Evolutionary conservation across 2,113 vertebrate genomes (phyloP), one percentile per base, ranked within the genome.

Genomic region (Zapornia atra): DNA sequence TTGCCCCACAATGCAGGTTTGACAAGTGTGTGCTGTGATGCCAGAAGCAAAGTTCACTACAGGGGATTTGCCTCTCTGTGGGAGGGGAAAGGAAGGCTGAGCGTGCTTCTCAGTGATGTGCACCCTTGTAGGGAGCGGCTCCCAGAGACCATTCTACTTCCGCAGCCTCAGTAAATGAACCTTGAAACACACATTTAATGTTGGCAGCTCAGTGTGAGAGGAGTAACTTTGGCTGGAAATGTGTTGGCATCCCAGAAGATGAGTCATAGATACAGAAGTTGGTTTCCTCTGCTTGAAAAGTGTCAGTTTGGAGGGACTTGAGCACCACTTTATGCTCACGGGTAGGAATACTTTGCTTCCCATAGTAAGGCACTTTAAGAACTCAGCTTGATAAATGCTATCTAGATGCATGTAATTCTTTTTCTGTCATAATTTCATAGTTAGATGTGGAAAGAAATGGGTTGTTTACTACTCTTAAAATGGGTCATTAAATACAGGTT

Each of bases 351-450:
- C 54, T 83, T 90, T 86, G 6, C 66, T 93, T 83, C 46, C 59
- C 15, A 9, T 12, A 82, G 61, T 71, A 84, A 89, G 63, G 76
- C 31, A 12, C 36, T 86, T 80, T 7, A 42, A 86, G 94, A 84
- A 66, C 28, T 46, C 56, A 73, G 40, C 42, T 69, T 83, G 76
- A 81, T 65, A 66, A 94, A 69, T 66, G 63, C 64, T 88, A 25
- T 86, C 50, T 18, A 78, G 70, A 63, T 36, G 38, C 38, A 50
- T 84, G 69, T 44, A 81, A 63, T 93, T 88, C 70, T 92, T 94
- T 92, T 81, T 79, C 66, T 89, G 81, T 54, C 40, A 59, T 95
- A 71, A 92, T 89, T 92, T 92, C 42, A 26, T 70, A 57, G 61
- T 70, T 82, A 63, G 36, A 64, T 73, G 25, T 71, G 76, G 36